Evolutionary conservation across 2,113 vertebrate species (phyloP).

Genomic region (Gulo gulo): DNA sequence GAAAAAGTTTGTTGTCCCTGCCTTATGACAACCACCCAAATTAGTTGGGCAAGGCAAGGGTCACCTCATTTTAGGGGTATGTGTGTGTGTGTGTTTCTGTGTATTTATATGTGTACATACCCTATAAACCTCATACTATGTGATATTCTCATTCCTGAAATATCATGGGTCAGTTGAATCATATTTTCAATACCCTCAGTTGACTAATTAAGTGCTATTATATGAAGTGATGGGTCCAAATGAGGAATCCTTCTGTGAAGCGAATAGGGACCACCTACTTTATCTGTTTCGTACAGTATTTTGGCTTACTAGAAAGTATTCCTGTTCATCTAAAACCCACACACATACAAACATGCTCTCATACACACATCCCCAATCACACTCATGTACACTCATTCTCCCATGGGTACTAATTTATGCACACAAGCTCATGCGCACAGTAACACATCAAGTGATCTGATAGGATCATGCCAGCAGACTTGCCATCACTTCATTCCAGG

Average conservation of each 20-base stretch:
- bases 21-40: not conserved
- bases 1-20: not conserved
- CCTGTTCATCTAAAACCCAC: not conserved
- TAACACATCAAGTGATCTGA: not conserved
- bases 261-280: not conserved
- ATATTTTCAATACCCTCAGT: not conserved
- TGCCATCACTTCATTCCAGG: not conserved
- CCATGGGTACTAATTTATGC: accelerated
- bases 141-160: not conserved
- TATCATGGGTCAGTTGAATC: not conserved
- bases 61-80: not conserved
- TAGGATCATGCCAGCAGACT: not conserved
- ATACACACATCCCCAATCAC: not conserved
- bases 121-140: not conserved
- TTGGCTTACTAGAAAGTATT: not conserved
- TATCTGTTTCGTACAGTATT: not conserved
- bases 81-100: not conserved
- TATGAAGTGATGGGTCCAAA: not conserved
- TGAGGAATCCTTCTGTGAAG: not conserved
- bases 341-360: not conserved
- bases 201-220: not conserved
- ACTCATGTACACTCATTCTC: not conserved
- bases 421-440: not conserved
- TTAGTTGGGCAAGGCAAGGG: not conserved
- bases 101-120: not conserved